Evolutionary conservation across 2,113 vertebrate genomes (phyloP).

Genomic region (Actinemys pallida): DNA sequence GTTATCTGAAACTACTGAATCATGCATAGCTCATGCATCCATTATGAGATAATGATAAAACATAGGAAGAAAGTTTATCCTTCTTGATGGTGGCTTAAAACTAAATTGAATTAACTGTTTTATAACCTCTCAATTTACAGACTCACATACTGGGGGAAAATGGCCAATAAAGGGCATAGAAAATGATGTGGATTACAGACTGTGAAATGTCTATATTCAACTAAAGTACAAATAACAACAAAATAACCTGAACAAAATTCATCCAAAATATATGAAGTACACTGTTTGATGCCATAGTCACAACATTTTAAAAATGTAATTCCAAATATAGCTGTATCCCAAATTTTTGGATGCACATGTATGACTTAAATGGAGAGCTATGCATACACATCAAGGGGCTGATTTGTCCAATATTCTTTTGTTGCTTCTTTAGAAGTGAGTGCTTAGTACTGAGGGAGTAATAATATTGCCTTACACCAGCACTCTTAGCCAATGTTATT

Average conservation of each 20-base stretch:
- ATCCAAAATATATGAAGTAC: not conserved
- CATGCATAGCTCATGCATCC: not conserved
- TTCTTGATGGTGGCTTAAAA: not conserved
- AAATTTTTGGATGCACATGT: not conserved
- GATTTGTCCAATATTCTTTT: accelerated
- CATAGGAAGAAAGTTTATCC: not conserved
- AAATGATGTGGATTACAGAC: not conserved
- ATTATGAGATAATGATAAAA: constrained; percentile 8
- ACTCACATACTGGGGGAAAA: not conserved
- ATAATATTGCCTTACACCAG: not conserved
- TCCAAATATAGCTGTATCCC: not conserved
- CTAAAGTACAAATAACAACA: not conserved
- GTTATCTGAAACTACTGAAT: constrained; percentile 23
- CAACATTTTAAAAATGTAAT: not conserved
- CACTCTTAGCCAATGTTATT: not conserved
- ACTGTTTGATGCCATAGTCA: not conserved
- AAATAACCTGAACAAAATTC: not conserved
- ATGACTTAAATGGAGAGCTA: not conserved
- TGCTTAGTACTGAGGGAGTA: not conserved
- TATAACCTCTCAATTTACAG: not conserved
- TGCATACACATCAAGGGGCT: not conserved
- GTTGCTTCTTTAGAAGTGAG: not conserved
- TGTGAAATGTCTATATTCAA: not conserved
- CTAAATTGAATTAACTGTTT: constrained; percentile 4
- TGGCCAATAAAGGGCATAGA: not conserved